These are phyloP conservation scores for Chlorodrepanis virens DNA, from an alignment of 2,113 vertebrate species.

Conservation along the genomic window DNA sequence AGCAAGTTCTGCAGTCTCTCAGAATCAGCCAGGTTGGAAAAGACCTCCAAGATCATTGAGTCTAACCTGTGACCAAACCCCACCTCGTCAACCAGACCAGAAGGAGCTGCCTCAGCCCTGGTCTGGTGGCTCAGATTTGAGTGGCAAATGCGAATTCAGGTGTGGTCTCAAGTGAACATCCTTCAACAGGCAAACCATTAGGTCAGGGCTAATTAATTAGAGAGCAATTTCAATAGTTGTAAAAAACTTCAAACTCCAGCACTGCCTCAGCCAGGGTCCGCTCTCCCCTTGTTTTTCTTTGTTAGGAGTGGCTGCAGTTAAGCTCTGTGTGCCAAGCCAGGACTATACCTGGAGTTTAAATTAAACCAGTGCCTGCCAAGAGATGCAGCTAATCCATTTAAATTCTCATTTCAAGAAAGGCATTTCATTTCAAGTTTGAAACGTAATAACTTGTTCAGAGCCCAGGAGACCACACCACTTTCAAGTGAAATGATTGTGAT, in stretches of 20 bases:
- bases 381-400: slow-evolving; percentile 51
- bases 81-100: background rate
- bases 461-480: background rate
- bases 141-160: background rate
- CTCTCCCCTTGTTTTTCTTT: background rate
- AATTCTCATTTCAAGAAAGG: slow-evolving; percentile 31
- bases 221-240: background rate
- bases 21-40: background rate
- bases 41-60: too few species aligned
- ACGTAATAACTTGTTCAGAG: slow-evolving; percentile 20
- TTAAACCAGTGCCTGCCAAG: slow-evolving; percentile 1
- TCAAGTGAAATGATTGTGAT: background rate
- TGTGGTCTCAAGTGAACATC: background rate
- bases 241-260: background rate
- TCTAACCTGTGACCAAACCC: fast-evolving
- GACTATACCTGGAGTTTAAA: slow-evolving; percentile 31
- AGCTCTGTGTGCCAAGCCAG: slow-evolving; percentile 16
- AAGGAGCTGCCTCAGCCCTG: background rate
- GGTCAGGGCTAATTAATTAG: slow-evolving; percentile 34
- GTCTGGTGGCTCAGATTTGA: background rate
- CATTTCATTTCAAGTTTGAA: slow-evolving; percentile 45
- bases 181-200: background rate
- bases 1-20: background rate
- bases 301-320: slow-evolving; percentile 22
- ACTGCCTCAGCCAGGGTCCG: background rate